Evolutionary conservation across 2,888 invertebrate genomes (phyloP).

Genomic region (Andrena camellia): DNA sequence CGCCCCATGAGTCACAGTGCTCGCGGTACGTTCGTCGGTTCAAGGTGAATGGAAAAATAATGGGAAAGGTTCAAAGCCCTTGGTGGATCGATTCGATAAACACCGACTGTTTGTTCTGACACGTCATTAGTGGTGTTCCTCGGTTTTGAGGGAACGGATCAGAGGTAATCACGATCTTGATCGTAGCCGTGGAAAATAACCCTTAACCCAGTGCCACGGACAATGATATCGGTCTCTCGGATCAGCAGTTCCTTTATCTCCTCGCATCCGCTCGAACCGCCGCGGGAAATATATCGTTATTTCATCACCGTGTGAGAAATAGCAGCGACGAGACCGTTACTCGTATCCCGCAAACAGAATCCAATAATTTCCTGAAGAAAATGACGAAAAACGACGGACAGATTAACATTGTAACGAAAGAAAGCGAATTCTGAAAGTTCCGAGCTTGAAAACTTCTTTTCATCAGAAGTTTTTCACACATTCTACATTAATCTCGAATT

Average conservation of each 20-base stretch:
- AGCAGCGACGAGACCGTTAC: slow-evolving; percentile 3
- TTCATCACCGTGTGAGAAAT: slow-evolving; percentile 8
- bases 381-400: background rate
- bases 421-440: background rate
- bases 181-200: slow-evolving; percentile 45
- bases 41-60: background rate
- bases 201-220: slow-evolving; percentile 32
- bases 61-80: slow-evolving; percentile 5
- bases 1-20: background rate
- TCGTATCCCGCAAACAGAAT: background rate
- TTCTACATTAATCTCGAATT: no score
- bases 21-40: background rate
- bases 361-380: background rate
- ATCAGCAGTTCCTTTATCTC: slow-evolving; percentile 38
- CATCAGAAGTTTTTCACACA: background rate
- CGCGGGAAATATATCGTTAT: background rate
- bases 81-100: slow-evolving; percentile 23
- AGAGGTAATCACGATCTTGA: slow-evolving; percentile 38
- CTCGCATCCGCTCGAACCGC: background rate
- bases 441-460: background rate
- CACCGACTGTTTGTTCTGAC: slow-evolving; percentile 21
- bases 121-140: slow-evolving; percentile 33
- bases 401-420: background rate
- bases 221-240: slow-evolving; percentile 34
- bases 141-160: slow-evolving; percentile 28